These are phyloP conservation scores for Apistogramma diplotaenia DNA, from an alignment of 2,113 vertebrate species.

Conservation along the genomic window DNA sequence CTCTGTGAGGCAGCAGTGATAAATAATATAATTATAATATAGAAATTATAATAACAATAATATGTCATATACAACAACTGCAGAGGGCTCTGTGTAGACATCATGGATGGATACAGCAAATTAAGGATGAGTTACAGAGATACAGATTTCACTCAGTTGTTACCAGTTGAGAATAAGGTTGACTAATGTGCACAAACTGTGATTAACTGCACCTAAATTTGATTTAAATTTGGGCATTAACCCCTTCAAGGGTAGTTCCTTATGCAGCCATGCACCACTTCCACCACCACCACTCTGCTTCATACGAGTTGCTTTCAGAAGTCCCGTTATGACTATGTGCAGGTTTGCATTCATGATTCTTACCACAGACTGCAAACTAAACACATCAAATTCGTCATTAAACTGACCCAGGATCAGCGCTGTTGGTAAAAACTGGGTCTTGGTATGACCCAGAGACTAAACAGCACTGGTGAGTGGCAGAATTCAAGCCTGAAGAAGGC, in stretches of 20 bases:
- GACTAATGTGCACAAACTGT: background rate
- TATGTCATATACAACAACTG: background rate
- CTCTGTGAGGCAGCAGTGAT: too few species aligned
- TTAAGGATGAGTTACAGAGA: too few species aligned
- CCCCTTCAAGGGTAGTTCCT: background rate
- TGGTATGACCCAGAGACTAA: background rate
- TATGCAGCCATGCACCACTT: too few species aligned
- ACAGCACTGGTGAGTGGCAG: background rate
- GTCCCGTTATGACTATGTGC: too few species aligned
- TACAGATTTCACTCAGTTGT: background rate
- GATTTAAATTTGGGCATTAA: background rate
- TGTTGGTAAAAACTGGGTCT: too few species aligned
- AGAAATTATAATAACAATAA: background rate
- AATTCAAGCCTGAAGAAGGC: background rate
- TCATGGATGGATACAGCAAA: background rate
- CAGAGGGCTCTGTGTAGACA: background rate
- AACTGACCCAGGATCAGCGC: too few species aligned
- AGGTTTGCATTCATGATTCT: too few species aligned
- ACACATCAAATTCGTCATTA: too few species aligned
- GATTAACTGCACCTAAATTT: background rate
- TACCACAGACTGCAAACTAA: too few species aligned
- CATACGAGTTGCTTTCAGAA: too few species aligned
- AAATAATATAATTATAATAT: too few species aligned
- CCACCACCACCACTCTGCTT: too few species aligned
- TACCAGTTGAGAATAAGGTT: background rate